A percentile compares a stretch with the other conserved stretches of the same genome.
Conservation (phyloP, 1,140 invertebrate genomes). For the Drosophila punjabiensis region DNA sequence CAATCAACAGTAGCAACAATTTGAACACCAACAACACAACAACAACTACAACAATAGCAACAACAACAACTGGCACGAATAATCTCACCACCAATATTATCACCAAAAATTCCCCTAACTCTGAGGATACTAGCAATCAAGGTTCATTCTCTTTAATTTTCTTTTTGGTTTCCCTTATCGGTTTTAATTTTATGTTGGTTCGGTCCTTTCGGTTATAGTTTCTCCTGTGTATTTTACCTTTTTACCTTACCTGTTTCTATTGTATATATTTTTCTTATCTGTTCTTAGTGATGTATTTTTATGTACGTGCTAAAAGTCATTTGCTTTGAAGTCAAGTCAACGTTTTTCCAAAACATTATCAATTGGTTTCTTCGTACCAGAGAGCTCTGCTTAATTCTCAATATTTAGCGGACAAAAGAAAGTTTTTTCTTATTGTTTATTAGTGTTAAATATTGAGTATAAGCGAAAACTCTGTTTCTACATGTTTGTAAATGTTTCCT, state of each 20-base stretch:
- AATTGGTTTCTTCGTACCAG: neutral
- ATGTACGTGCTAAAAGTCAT: neutral
- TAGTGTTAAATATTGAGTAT: neutral
- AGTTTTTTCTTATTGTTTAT: neutral
- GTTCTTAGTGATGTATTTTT: conserved; percentile 17
- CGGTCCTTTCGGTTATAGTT: conserved; percentile 19
- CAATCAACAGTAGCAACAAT: conserved; percentile 55
- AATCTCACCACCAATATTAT: conserved; percentile 72
- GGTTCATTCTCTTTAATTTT: conserved; percentile 80
- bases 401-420: neutral
- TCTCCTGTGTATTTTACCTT: conserved; percentile 16
- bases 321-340: conserved; percentile 6
- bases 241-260: conserved; percentile 5
- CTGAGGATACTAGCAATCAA: conserved; percentile 84
- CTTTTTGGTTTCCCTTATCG: conserved; percentile 36
- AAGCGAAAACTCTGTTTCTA: neutral
- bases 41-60: conserved; percentile 53
- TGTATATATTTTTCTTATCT: conserved; percentile 23
- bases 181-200: conserved; percentile 40
- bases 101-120: conserved; percentile 84
- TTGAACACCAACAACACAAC: conserved; percentile 68
- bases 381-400: neutral
- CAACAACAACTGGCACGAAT: conserved; percentile 68
- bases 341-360: too few relatives aligned
- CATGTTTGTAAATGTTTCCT: conserved; percentile 6